phyloP scores from a whole-genome alignment of 2,888 invertebrate species.

The Muschampia plurimacula region DNA sequence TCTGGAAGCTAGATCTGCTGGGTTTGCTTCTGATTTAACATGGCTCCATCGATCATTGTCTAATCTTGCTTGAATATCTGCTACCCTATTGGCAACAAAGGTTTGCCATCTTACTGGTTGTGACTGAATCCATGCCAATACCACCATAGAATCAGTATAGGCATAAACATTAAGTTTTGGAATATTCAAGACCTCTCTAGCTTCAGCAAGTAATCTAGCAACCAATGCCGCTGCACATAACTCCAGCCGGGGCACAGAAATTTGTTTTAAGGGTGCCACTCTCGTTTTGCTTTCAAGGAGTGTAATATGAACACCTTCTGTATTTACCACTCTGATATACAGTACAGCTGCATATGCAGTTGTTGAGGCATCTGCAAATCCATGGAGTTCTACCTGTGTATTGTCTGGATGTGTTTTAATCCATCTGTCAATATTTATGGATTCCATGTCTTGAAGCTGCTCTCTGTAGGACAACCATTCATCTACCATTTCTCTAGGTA shows the following conservation, averaged over 20 bases:
- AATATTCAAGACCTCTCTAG: background rate
- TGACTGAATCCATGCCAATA: conserved; percentile 4
- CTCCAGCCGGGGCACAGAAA: background rate
- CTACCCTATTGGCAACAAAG: background rate
- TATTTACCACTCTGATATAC: background rate
- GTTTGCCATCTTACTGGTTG: background rate
- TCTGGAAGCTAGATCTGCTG: conserved; percentile 5
- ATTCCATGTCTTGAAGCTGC: background rate
- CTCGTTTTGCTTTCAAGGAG: background rate
- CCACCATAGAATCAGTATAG: conserved; percentile 9
- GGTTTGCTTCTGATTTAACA: background rate
- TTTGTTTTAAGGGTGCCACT: background rate
- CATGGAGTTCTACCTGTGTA: background rate
- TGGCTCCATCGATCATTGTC: background rate
- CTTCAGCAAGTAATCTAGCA: background rate
- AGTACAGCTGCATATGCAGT: background rate
- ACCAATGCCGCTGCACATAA: conserved; percentile 3
- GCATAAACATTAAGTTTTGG: conserved; percentile 3
- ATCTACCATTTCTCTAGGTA: background rate
- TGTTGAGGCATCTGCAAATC: conserved; percentile 4
- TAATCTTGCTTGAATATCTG: conserved; percentile 9
- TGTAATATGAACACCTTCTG: background rate
- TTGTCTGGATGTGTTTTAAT: background rate
- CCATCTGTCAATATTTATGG: background rate
- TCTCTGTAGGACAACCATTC: background rate